These are phyloP conservation scores for Cryptosula pallasiana DNA, from an alignment of 2,888 invertebrate genomes.

Conservation along the genomic window DNA sequence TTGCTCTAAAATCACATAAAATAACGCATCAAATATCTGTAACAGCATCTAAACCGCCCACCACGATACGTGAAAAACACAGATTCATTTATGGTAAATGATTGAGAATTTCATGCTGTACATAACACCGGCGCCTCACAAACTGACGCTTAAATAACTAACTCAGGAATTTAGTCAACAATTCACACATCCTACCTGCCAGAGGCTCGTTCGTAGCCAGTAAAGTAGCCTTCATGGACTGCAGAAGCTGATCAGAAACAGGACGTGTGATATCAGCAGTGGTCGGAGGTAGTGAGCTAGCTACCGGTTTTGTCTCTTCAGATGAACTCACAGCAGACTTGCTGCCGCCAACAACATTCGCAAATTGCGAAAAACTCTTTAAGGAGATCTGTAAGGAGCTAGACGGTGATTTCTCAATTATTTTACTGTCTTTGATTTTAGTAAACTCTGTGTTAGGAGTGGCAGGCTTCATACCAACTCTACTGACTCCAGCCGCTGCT, in stretches of 20 bases:
- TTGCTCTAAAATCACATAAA: too few species aligned
- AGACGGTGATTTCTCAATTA: not conserved
- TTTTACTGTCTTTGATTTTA: not conserved
- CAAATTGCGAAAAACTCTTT: not conserved
- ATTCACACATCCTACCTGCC: too few species aligned
- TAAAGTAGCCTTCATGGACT: slow-evolving; percentile 10
- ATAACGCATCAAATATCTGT: too few species aligned
- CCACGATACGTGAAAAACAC: too few species aligned
- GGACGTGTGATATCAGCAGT: not conserved
- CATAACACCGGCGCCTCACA: too few species aligned
- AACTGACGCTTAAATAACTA: too few species aligned
- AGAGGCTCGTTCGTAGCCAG: not conserved
- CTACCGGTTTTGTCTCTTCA: not conserved
- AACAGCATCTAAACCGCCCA: too few species aligned
- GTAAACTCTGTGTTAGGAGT: not conserved
- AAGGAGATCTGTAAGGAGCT: not conserved
- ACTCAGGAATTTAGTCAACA: too few species aligned
- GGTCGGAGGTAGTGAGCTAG: not conserved
- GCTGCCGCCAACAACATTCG: not conserved
- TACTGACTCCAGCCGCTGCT: not conserved
- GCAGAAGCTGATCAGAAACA: not conserved
- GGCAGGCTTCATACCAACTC: not conserved
- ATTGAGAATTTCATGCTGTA: too few species aligned
- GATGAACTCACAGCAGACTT: not conserved
- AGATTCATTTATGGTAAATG: too few species aligned